Base-by-base conservation (phyloP, 2,113 vertebrate species). In the Cochlearius cochlearius region DNA sequence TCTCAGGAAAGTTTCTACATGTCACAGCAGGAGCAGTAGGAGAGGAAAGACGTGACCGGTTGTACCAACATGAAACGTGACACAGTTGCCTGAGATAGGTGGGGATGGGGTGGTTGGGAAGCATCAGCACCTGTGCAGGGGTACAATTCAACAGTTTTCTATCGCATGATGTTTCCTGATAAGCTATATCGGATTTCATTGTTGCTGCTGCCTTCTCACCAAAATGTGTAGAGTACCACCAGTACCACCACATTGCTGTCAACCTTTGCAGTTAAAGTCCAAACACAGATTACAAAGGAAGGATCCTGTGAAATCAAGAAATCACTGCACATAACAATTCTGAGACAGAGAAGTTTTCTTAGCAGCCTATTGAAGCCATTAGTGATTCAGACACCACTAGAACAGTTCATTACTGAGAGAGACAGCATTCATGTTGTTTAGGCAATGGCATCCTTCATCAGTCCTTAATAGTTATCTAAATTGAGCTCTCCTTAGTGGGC, bases 401-500 rank as follows among this genome's bases (percentile, higher is more conserved):
- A 76, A 75, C 14, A 71, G 91, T 92, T 95, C 93, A 96, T 96
- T 95, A 93, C 88, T 72, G 39, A 88, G 55, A 91, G 92, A 96
- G 88, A 95, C 86, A 95, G 58, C 71, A 75, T 86, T 82, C 50
- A 50, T 80, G 71, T 56, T 91, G 69, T 94, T 96, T 60, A 79
- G 95, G 83, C 20, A 2, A 91, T 91, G 88, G 89, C 92, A 95
- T 91, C 91, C 80, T 94, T 92, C 68, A 41, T 88, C 94, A 86
- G 86, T 32, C 82, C 91, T 95, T 97, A 96, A 92, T 96, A 95
- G 96, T 79, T 77, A 83, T 76, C 90, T 79, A 94, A 90, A 89
- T 82, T 95, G 94, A 96, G 93, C 91, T 92, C 86, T 89, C 92
- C 94, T 96, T 96, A 92, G 94, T 89, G 71, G 82, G 86, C 93